Conservation (phyloP, 37 sponge, comb jelly and placozoan species). For the Mnemiopsis leidyi region DNA sequence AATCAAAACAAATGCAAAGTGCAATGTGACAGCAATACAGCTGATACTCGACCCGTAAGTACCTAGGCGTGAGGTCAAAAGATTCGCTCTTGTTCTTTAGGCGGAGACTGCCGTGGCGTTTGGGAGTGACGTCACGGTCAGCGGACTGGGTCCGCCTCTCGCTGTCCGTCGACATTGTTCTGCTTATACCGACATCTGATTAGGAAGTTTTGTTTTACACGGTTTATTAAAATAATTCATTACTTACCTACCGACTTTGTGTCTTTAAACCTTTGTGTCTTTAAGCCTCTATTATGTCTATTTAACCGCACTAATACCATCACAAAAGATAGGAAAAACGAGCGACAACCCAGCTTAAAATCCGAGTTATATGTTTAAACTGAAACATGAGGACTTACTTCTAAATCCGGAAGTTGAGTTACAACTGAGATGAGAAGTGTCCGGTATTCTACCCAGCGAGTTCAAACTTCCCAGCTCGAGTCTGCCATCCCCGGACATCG, state of each 20-base stretch:
- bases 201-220: neutral
- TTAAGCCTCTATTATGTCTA: no score
- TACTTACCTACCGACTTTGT: no score
- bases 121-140: neutral
- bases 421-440: neutral
- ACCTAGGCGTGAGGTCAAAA: conserved; percentile 31
- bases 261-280: no score
- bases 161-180: conserved; percentile 19
- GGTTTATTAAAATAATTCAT: no score
- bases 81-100: conserved; percentile 44
- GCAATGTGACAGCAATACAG: neutral
- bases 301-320: no score
- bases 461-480: conserved; percentile 25
- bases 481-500: conserved; percentile 24
- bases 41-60: neutral
- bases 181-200: neutral
- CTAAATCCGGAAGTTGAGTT: neutral
- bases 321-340: no score
- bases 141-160: conserved; percentile 19
- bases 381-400: no score
- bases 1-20: neutral
- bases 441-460: neutral
- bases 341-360: no score
- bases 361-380: no score
- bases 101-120: neutral